Percentiles rank a stretch among this genome's conserved stretches.
Evolutionary conservation across 2,888 invertebrate species (phyloP).

Genomic region (Argynnis bischoffii): DNA sequence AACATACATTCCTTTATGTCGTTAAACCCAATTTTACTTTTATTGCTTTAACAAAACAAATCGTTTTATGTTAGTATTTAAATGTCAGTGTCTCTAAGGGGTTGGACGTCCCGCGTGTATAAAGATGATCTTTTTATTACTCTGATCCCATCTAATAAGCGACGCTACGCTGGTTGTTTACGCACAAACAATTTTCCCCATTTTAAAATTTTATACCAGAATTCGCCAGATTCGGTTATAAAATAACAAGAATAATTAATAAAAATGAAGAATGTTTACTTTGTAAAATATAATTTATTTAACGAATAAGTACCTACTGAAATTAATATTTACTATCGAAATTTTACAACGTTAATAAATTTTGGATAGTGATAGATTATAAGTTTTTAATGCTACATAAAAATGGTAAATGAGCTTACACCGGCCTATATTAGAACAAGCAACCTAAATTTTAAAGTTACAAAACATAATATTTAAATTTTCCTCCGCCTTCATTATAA

Average conservation of each 20-base stretch:
- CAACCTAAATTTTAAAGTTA: too few relatives aligned
- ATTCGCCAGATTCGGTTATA: slow-evolving; percentile 56
- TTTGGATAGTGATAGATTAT: too few relatives aligned
- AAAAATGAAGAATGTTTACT: slow-evolving; percentile 42
- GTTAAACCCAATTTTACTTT: slow-evolving; percentile 68
- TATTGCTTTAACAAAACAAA: slow-evolving; percentile 70
- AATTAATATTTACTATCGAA: too few relatives aligned
- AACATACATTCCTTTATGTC: slow-evolving; percentile 23
- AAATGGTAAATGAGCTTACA: too few relatives aligned
- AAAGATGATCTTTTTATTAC: slow-evolving; percentile 79
- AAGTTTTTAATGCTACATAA: too few relatives aligned
- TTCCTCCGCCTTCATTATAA: too few relatives aligned
- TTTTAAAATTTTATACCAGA: slow-evolving; percentile 71
- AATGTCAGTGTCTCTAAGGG: slow-evolving; percentile 62
- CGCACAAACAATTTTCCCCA: slow-evolving; percentile 71
- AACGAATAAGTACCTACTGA: background rate
- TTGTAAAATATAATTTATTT: background rate
- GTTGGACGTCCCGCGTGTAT: slow-evolving; percentile 58
- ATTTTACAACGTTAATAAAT: too few relatives aligned
- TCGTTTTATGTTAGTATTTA: slow-evolving; percentile 73
- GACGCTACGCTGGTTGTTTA: slow-evolving; percentile 68
- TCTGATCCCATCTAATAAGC: slow-evolving; percentile 72
- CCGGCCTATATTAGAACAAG: too few relatives aligned
- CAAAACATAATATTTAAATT: too few relatives aligned
- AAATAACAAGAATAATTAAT: slow-evolving; percentile 56